Evolutionary conservation across 1,140 invertebrate genomes (phyloP), one percentile per base, ranked within the genome.

Genomic region (Dendrolimus kikuchii): DNA sequence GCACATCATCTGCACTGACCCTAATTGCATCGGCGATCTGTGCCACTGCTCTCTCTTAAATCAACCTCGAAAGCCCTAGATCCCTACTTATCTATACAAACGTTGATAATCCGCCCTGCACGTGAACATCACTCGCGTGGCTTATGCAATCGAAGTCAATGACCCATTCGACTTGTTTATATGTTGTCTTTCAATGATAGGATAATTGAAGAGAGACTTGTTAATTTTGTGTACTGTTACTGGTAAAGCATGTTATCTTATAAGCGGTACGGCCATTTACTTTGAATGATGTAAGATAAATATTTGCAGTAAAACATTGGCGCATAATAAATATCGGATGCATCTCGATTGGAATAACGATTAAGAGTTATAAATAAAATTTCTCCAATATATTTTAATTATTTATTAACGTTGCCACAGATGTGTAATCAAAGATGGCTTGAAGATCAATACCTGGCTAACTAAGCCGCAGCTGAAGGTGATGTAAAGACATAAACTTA

Each of bases 1-100:
- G 71, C 68, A 74, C 75, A 74, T 72, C 64, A 71, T 72, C 68
- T 81, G 68, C 74, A 76, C 56, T 76, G 81, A 75, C 78, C 80
- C 74, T 86, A 86, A 86, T 85, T 77, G 74, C 64, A 59, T 57
- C 48, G 46, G 66, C 68, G 65, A 80, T 79, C 72, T 83, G 69
- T 75, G 79, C 52, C 80, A 59, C 70, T 82, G 78, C 80, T 86
- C 82, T 83, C 81, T 86, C 80, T 86, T 72, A 86, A 83, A 82
- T 81, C 77, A 85, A 85, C 74, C 81, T 81, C 57, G 65, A 70
- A 61, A 77, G 78, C 75, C 77, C 80, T 82, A 86, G 71, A 86
- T 71, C 72, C 77, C 76, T 66, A 82, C 74, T 81, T 82, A 74
- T 68, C 65, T 23, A 55, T 51, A 56, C 47, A 54, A 60, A 60